Evolutionary conservation across 2,888 invertebrate species (phyloP).

Genomic region (Marasmarcha lunaedactyla): DNA sequence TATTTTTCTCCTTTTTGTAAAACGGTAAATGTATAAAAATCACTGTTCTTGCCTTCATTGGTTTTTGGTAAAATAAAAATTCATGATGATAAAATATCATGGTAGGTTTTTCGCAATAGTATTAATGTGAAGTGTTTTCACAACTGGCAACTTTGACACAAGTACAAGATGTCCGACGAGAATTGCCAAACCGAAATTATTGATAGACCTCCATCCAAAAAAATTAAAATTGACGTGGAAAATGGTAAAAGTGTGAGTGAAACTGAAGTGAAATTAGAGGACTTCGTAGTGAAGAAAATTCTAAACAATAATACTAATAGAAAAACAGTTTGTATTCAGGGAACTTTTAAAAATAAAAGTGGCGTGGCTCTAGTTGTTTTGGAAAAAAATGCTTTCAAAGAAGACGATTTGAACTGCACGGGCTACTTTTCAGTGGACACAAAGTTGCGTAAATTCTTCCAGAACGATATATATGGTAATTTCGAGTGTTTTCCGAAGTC

Average conservation of each 20-base stretch:
- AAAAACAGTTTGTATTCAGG: slow-evolving; percentile 79
- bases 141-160: slow-evolving; percentile 26
- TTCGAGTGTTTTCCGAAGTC: slow-evolving; percentile 77
- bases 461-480: slow-evolving; percentile 88
- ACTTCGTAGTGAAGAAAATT: slow-evolving; percentile 75
- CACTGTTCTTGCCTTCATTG: no score
- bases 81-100: no score
- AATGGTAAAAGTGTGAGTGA: slow-evolving; percentile 40
- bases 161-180: slow-evolving; percentile 57
- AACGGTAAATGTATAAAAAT: no score
- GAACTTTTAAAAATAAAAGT: slow-evolving; percentile 73
- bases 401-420: slow-evolving; percentile 64
- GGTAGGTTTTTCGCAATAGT: no score
- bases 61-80: no score
- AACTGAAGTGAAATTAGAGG: slow-evolving; percentile 63
- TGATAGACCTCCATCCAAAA: slow-evolving; percentile 42
- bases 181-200: slow-evolving; percentile 38
- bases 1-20: no score
- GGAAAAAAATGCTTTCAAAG: slow-evolving; percentile 85
- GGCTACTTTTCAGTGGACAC: slow-evolving; percentile 75
- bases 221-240: slow-evolving; percentile 47
- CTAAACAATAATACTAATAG: slow-evolving; percentile 78
- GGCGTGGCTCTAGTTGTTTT: slow-evolving; percentile 79
- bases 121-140: no score
- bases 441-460: slow-evolving; percentile 73